Percentiles rank a stretch among this genome's conserved stretches.
Evolutionary conservation across 2,797 vertebrate species (phyloP).

Genomic region (Naso thynnoides): DNA sequence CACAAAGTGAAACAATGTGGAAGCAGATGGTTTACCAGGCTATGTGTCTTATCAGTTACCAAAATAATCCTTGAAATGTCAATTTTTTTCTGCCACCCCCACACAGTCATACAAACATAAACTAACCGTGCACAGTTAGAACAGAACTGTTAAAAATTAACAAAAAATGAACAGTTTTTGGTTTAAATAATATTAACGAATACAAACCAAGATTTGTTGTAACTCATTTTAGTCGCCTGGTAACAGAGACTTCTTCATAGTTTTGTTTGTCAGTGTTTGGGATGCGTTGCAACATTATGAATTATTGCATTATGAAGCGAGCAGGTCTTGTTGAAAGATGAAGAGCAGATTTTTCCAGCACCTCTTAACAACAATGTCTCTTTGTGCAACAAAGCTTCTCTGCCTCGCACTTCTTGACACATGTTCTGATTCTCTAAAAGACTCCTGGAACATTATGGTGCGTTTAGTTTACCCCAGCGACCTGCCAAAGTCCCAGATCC

Average conservation of each 20-base stretch:
- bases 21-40: too few relatives aligned
- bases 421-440: constrained; percentile 6
- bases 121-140: too few relatives aligned
- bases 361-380: constrained; percentile 23
- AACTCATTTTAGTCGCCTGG: neutral
- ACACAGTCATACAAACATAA: too few relatives aligned
- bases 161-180: too few relatives aligned
- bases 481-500: constrained; percentile 8
- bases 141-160: too few relatives aligned
- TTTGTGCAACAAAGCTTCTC: constrained; percentile 34
- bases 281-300: neutral
- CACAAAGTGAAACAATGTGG: too few relatives aligned
- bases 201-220: constrained; percentile 6
- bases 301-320: neutral
- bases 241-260: neutral
- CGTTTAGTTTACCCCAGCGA: constrained; percentile 31
- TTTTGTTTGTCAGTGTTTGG: constrained; percentile 18
- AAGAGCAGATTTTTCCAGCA: constrained; percentile 29
- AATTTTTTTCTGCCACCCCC: too few relatives aligned
- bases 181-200: neutral
- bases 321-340: constrained; percentile 26
- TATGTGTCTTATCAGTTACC: too few relatives aligned
- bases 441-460: constrained; percentile 26
- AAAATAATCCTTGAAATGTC: too few relatives aligned
- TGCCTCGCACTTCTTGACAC: constrained; percentile 16